phyloP scores from a whole-genome alignment of 2,797 vertebrate genomes.

The Myoxocephalus aenaeus region DNA sequence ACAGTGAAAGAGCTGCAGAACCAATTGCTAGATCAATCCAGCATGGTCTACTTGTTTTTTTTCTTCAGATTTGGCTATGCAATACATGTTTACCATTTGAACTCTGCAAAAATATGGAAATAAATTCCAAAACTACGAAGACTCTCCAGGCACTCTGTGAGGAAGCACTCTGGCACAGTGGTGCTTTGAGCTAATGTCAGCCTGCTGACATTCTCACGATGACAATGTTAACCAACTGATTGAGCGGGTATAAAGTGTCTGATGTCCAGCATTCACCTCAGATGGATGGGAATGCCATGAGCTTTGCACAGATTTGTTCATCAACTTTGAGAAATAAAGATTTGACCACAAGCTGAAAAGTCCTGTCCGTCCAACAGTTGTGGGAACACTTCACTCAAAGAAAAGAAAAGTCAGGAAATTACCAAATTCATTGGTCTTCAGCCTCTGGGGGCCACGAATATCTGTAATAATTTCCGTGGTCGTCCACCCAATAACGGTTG shows the following conservation, averaged over 20 bases:
- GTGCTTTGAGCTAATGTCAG: neutral
- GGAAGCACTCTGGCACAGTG: too few species aligned
- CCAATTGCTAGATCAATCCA: neutral
- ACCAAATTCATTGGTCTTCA: neutral
- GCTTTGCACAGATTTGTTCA: conserved; percentile 5
- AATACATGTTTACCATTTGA: neutral
- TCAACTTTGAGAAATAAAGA: neutral
- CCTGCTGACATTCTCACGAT: neutral
- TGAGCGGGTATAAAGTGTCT: neutral
- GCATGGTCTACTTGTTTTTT: neutral
- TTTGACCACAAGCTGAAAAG: neutral
- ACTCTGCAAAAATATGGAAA: neutral
- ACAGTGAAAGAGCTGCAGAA: neutral
- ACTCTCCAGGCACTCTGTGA: neutral
- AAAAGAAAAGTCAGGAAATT: neutral
- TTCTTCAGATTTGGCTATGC: neutral
- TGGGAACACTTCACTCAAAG: conserved; percentile 4
- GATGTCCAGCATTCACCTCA: neutral
- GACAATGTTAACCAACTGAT: neutral
- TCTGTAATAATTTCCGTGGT: neutral
- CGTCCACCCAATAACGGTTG: neutral
- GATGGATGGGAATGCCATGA: neutral
- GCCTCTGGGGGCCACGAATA: neutral
- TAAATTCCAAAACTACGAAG: neutral
- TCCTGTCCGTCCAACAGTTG: neutral